Conservation (phyloP, 1,140 invertebrate genomes). For the Drosophila punjabiensis region DNA sequence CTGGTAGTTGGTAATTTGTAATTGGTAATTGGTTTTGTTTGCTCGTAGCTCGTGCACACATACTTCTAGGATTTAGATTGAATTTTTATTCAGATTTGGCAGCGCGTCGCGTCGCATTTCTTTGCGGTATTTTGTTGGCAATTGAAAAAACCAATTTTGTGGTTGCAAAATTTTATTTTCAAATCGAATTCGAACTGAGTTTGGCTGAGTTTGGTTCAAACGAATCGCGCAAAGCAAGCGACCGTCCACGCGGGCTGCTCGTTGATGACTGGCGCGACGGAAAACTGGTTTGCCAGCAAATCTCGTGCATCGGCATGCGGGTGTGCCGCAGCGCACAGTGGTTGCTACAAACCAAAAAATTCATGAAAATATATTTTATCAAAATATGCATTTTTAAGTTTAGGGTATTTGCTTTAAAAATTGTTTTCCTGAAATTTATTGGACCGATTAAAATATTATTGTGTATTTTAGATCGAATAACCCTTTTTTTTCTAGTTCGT, state of each 20-base stretch:
- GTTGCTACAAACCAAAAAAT: no score
- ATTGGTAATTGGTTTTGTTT: slow-evolving; percentile 12
- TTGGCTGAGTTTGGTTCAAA: neutral
- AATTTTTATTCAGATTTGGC: slow-evolving; percentile 37
- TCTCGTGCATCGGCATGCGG: slow-evolving; percentile 40
- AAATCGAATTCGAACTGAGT: slow-evolving; percentile 35
- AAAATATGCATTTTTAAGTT: no score
- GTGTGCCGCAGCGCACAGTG: neutral
- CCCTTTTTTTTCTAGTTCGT: no score
- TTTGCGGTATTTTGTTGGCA: slow-evolving; percentile 45
- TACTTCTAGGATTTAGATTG: slow-evolving; percentile 58
- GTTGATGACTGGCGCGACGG: slow-evolving; percentile 57
- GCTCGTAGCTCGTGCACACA: slow-evolving; percentile 37
- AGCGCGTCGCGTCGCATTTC: slow-evolving; percentile 74
- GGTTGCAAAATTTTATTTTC: slow-evolving; percentile 76
- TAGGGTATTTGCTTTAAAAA: no score
- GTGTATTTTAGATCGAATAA: no score
- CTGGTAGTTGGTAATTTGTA: slow-evolving; percentile 15
- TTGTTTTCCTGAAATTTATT: no score
- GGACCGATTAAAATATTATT: no score
- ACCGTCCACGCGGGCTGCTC: slow-evolving; percentile 68
- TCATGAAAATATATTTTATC: no score
- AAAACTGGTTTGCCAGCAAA: slow-evolving; percentile 46
- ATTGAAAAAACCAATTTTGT: slow-evolving; percentile 79
- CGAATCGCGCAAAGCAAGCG: slow-evolving; percentile 69